Conservation (phyloP, 2,113 vertebrate species). For the Lophura nycthemera region DNA sequence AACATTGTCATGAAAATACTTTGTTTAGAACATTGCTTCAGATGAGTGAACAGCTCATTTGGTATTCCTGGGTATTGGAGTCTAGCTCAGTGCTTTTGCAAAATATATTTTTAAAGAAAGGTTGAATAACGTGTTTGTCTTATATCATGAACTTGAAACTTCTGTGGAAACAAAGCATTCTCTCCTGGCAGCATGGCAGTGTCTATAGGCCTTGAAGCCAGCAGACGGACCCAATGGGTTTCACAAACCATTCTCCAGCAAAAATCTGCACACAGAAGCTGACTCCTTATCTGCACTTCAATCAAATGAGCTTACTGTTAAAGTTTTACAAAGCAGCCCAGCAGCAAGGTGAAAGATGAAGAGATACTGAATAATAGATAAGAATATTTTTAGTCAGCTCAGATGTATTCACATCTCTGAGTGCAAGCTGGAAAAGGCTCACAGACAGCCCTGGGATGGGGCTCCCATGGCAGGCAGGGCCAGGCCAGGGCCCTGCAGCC, state of each 20-base stretch:
- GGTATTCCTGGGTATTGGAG: neutral
- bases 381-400: conserved; percentile 57
- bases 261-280: neutral
- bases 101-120: conserved; percentile 44
- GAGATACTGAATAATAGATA: conserved; percentile 62
- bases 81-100: neutral
- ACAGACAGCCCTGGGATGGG: neutral
- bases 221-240: neutral
- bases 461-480: no score
- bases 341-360: conserved; percentile 63
- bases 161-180: conserved; percentile 14
- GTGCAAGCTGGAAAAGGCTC: neutral
- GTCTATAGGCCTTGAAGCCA: neutral
- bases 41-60: neutral
- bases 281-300: conserved; percentile 50
- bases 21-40: neutral
- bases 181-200: neutral
- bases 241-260: neutral
- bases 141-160: neutral
- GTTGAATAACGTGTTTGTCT: conserved; percentile 39
- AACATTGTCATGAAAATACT: neutral
- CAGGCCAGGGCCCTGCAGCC: no score
- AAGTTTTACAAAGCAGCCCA: conserved; percentile 55
- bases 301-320: conserved; percentile 52
- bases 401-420: neutral